phyloP scores from a whole-genome alignment of 2,888 invertebrate species.

The Keiferia lycopersicella region DNA sequence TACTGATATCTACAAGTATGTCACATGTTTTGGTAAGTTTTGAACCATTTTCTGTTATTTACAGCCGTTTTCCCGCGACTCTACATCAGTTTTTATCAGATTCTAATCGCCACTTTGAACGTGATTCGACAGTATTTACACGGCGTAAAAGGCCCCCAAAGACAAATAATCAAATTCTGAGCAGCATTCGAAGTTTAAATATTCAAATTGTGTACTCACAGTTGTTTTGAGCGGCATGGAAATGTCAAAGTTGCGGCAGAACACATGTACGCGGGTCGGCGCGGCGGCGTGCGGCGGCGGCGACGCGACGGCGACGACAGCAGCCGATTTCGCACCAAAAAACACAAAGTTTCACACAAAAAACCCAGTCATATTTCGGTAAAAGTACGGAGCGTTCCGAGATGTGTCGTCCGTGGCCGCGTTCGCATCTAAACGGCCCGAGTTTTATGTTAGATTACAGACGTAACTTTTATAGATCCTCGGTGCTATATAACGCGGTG shows the following conservation, averaged over 20 bases:
- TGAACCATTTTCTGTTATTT: neutral
- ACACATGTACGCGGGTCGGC: slow-evolving; percentile 56
- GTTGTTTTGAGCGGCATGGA: slow-evolving; percentile 55
- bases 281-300: slow-evolving; percentile 58
- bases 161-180: slow-evolving; percentile 23
- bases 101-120: neutral
- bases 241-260: slow-evolving; percentile 62
- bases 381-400: slow-evolving; percentile 80
- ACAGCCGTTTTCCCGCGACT: neutral
- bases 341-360: slow-evolving; percentile 71
- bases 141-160: neutral
- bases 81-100: neutral
- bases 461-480: slow-evolving; percentile 82
- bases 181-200: slow-evolving; percentile 46
- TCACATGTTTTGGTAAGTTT: neutral
- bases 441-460: slow-evolving; percentile 82
- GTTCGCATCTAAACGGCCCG: slow-evolving; percentile 82
- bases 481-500: slow-evolving; percentile 82
- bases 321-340: slow-evolving; percentile 65
- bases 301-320: slow-evolving; percentile 59
- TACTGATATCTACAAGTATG: neutral
- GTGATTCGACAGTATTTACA: neutral
- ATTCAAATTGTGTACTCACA: slow-evolving; percentile 69
- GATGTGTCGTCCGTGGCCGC: slow-evolving; percentile 81
- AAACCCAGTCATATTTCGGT: slow-evolving; percentile 76